phyloP scores from a whole-genome alignment of 1,140 invertebrate genomes.

The Scaptomyza hsui region DNA sequence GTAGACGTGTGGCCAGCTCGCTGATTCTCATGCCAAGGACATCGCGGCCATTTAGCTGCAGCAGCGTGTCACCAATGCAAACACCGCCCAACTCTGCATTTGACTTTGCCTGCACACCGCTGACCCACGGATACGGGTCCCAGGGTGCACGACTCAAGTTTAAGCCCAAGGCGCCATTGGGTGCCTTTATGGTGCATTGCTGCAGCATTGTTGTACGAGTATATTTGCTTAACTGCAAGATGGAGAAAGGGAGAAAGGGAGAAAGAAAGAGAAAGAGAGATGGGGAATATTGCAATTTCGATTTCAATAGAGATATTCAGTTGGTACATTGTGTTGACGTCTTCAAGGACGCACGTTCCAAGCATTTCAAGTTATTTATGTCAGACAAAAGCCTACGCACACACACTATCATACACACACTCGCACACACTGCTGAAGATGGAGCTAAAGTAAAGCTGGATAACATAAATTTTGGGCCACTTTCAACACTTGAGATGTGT shows the following conservation, averaged over 20 bases:
- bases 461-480: conserved; percentile 66
- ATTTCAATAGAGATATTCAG: not conserved
- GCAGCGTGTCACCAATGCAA: conserved; percentile 78
- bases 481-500: conserved; percentile 67
- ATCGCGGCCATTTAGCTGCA: conserved; percentile 82
- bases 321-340: not conserved
- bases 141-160: conserved; percentile 84
- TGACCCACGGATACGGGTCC: conserved; percentile 84
- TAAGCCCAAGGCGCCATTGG: conserved; percentile 79
- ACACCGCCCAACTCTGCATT: conserved; percentile 79
- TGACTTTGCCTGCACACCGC: conserved; percentile 77
- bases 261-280: conserved; percentile 10
- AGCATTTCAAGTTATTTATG: conserved; percentile 67
- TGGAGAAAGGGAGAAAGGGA: not conserved
- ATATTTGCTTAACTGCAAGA: conserved; percentile 27
- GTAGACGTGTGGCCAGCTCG: conserved; percentile 76
- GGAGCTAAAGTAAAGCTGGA: conserved; percentile 17
- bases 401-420: conserved; percentile 12
- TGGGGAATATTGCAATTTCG: conserved; percentile 7
- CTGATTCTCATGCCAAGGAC: conserved; percentile 81
- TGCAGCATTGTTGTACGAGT: conserved; percentile 63
- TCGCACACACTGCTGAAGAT: conserved; percentile 4
- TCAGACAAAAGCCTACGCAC: conserved; percentile 48
- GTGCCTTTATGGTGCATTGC: conserved; percentile 72
- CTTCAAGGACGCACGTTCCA: conserved; percentile 55